Evolutionary conservation across 2,888 invertebrate genomes (phyloP).

Genomic region (Pimpla rufipes): DNA sequence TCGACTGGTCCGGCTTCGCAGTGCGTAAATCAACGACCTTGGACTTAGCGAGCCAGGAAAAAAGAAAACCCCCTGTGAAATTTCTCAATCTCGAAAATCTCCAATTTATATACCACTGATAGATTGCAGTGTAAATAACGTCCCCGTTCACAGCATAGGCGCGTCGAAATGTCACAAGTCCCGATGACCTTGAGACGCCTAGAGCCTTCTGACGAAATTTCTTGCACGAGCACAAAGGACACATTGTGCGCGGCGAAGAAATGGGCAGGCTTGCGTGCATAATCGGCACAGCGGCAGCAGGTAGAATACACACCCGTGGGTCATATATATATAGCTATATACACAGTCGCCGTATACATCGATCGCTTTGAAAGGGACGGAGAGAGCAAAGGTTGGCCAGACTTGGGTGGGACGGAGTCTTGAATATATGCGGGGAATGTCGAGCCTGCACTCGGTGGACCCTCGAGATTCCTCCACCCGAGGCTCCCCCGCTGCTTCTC

Average conservation of each 20-base stretch:
- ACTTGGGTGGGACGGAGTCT: slow-evolving; percentile 5
- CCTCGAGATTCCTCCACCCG: slow-evolving; percentile 40
- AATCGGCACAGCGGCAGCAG: slow-evolving; percentile 34
- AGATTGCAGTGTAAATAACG: background rate
- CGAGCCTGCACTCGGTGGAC: background rate
- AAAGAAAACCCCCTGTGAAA: no score
- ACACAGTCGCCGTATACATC: slow-evolving; percentile 1
- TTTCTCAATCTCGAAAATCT: no score
- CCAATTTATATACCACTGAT: background rate
- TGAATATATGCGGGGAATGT: slow-evolving; percentile 24
- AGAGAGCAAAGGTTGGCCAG: slow-evolving; percentile 4
- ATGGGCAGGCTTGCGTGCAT: background rate
- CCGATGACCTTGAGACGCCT: slow-evolving; percentile 8
- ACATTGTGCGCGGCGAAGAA: background rate
- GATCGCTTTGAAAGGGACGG: slow-evolving; percentile 48
- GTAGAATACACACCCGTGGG: no score
- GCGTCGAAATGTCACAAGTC: slow-evolving; percentile 9
- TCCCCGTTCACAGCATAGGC: background rate
- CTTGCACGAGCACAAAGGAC: slow-evolving; percentile 1
- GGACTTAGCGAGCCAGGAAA: no score
- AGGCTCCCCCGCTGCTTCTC: slow-evolving; percentile 18
- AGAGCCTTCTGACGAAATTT: background rate
- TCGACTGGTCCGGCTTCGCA: no score
- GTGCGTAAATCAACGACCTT: slow-evolving; percentile 11
- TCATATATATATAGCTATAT: background rate